Base-by-base conservation (phyloP, 2,113 vertebrate species). In the Desmodus rotundus region DNA sequence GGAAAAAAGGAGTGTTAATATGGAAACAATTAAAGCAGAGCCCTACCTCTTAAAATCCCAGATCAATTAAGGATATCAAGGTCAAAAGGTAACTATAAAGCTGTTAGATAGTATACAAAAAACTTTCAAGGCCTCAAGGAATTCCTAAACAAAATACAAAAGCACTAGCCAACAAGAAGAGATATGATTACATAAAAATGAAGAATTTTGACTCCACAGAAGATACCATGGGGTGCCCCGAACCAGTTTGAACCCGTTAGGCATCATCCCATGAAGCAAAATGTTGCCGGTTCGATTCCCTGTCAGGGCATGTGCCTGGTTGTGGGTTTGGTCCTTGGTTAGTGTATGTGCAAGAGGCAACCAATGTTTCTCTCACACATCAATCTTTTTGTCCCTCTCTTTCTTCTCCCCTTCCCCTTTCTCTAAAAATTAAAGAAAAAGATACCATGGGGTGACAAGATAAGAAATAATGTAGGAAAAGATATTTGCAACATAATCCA, bases 151-250 rank as follows among this genome's bases (percentile, higher is more conserved):
- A 88, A 85, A 31, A 70, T 33, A 81, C 3, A 73, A 68, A 87
- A 87, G 12, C 2, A 45, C 12, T 78, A 58, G 3, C 54, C 63
- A 47, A 36, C 58, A 82, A 54, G 77, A 87, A 91, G 85, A 95
- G 2, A 28, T 58, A 9, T 76, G 54, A 82, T 52, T 82, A 90
- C 28, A 52, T 82, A 63, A 56, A 96, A 94, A 85, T 70, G 19
- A 83, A 77, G 86, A 91, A 52, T 38, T 77, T 67, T 65, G 26
- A n/a, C 88, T 80, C 58, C n/a, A 88, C 72, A 63, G 80, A 97
- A 78, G 67, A 77, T 36, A 65, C 8, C 12, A 45, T 50, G n/a
- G 54, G n/a, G 14, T 86, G 17, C 58, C 58, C 58, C 14, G 58
- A 63, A 63, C 28, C 11, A 9, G 28, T 31, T 26, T 31, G 58